Evolutionary conservation across 2,113 vertebrate species (phyloP).

Genomic region (Sorex fumeus): DNA sequence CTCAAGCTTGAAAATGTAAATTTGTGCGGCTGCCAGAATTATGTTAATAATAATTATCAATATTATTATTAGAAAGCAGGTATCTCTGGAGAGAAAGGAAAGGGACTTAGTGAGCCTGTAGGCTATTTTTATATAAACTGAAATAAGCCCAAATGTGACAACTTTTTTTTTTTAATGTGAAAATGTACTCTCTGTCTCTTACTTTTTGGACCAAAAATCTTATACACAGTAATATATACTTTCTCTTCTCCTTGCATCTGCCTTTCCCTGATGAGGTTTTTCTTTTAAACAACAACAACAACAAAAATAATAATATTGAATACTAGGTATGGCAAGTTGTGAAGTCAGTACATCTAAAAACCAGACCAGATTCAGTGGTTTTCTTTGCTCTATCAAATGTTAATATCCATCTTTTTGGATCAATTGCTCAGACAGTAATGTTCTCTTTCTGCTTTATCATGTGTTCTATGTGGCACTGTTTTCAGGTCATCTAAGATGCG

Average conservation of each 20-base stretch:
- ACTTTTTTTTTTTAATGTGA: neutral
- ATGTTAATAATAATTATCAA: constrained; percentile 49
- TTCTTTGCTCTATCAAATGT: constrained; percentile 20
- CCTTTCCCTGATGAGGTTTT: neutral
- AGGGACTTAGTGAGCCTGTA: constrained; percentile 16
- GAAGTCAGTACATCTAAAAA: constrained; percentile 65
- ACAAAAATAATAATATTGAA: neutral
- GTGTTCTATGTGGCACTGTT: constrained; percentile 54
- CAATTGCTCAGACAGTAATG: constrained; percentile 54
- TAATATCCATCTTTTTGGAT: constrained; percentile 55
- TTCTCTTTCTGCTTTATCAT: neutral
- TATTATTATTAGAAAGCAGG: constrained; percentile 4
- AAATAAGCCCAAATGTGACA: constrained; percentile 48
- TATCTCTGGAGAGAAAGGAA: constrained; percentile 12
- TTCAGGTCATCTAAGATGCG: constrained; percentile 49
- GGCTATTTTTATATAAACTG: constrained; percentile 13
- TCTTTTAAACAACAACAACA: constrained; percentile 9
- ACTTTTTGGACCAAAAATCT: constrained; percentile 15
- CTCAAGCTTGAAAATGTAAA: constrained; percentile 42
- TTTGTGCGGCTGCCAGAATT: constrained; percentile 72
- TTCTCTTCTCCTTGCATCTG: neutral
- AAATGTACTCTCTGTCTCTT: constrained; percentile 31
- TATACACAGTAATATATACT: neutral
- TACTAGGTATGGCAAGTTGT: neutral
- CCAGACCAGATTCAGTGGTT: constrained; percentile 16